Conservation (phyloP, 2,888 invertebrate species). For the Busseola fusca region DNA sequence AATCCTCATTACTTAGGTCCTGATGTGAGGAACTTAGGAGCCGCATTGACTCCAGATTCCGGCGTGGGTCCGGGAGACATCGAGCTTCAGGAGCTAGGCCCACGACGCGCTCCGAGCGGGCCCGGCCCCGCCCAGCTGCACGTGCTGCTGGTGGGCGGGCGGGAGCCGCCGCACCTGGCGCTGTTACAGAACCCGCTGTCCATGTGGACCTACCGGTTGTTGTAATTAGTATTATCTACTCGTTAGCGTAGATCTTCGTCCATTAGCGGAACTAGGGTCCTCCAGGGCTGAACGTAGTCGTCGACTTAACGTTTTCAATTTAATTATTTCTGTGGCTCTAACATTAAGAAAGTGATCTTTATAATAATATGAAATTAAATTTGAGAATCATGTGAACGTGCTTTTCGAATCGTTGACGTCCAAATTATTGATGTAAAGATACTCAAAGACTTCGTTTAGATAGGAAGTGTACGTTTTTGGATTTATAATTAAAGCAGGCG, state of each 20-base stretch:
- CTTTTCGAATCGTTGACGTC: constrained; percentile 63
- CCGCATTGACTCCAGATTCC: constrained; percentile 91
- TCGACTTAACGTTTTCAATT: constrained; percentile 52
- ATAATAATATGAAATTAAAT: constrained; percentile 20
- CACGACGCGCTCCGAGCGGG: constrained; percentile 68
- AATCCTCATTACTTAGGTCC: constrained; percentile 93
- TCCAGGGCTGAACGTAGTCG: constrained; percentile 45
- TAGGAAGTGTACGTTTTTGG: constrained; percentile 35
- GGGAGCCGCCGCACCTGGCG: constrained; percentile 93
- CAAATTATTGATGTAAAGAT: constrained; percentile 60
- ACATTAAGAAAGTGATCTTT: constrained; percentile 50
- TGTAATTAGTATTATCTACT: constrained; percentile 62
- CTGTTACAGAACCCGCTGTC: constrained; percentile 93
- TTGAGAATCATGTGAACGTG: constrained; percentile 56
- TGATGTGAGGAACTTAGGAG: constrained; percentile 91
- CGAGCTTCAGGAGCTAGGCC: constrained; percentile 79
- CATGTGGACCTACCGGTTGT: constrained; percentile 93
- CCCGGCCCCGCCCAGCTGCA: constrained; percentile 69
- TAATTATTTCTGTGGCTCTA: constrained; percentile 55
- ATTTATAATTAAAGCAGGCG: constrained; percentile 29
- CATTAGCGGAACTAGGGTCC: constrained; percentile 60
- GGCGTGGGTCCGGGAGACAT: constrained; percentile 87
- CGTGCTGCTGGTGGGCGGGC: constrained; percentile 91
- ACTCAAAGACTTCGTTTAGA: constrained; percentile 56
- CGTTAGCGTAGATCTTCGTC: constrained; percentile 59